These are phyloP conservation scores for Sigmodon hispidus DNA, from an alignment of 2,113 vertebrate genomes.

Conservation along the genomic window DNA sequence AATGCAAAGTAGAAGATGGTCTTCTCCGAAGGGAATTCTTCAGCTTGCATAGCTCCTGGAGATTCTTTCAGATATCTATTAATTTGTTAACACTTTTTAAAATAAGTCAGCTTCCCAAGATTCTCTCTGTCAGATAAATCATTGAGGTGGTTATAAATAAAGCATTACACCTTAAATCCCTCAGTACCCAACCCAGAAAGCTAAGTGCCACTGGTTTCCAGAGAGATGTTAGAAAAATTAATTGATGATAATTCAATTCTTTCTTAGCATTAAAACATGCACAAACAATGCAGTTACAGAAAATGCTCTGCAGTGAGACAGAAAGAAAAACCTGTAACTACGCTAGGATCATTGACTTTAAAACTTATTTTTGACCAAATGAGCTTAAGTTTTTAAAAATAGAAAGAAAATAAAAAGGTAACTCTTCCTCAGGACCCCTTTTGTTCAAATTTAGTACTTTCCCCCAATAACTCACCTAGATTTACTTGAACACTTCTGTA, in stretches of 20 bases:
- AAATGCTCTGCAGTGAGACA: background rate
- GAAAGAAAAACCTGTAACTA: background rate
- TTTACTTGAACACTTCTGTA: background rate
- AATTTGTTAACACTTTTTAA: constrained; percentile 69
- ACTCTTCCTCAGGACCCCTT: background rate
- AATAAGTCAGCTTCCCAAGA: constrained; percentile 44
- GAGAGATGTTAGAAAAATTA: constrained; percentile 35
- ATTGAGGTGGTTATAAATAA: constrained; percentile 71
- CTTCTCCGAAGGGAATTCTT: constrained; percentile 6
- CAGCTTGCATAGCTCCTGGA: constrained; percentile 63
- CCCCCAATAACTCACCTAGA: background rate
- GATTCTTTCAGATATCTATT: constrained; percentile 60
- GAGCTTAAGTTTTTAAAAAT: background rate
- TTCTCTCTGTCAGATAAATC: constrained; percentile 54
- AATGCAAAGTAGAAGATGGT: background rate
- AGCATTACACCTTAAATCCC: constrained; percentile 51
- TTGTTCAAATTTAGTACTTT: background rate
- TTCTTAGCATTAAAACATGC: background rate
- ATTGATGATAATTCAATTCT: constrained; percentile 48
- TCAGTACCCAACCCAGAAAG: constrained; percentile 38
- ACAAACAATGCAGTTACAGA: background rate
- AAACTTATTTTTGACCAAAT: background rate
- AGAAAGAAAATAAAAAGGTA: background rate
- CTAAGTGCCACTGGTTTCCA: constrained; percentile 24
- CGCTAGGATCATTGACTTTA: background rate